These are phyloP conservation scores for Scartelaos histophorus DNA, from an alignment of 2,113 vertebrate genomes.

Conservation along the genomic window DNA sequence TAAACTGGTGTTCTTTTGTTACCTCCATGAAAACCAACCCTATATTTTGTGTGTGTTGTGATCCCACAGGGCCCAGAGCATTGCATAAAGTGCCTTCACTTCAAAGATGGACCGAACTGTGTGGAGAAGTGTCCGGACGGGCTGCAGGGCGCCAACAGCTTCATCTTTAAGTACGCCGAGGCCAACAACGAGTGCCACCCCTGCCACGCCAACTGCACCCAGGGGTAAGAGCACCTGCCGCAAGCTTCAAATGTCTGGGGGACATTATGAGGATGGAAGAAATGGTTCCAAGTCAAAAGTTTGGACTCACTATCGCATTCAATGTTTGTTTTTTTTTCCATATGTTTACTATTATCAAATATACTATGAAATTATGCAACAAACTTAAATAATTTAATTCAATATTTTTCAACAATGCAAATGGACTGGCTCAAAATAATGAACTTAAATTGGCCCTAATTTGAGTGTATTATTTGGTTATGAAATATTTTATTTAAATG, in stretches of 20 bases:
- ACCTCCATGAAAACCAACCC: conserved; percentile 1
- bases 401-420: too few relatives aligned
- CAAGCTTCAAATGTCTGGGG: neutral
- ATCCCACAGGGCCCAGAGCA: conserved; percentile 88
- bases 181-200: conserved; percentile 93
- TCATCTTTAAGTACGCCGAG: conserved; percentile 97
- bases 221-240: conserved; percentile 76
- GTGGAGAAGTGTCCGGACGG: conserved; percentile 98
- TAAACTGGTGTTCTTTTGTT: neutral
- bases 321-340: too few relatives aligned
- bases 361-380: too few relatives aligned
- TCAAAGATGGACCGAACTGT: conserved; percentile 97
- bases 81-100: conserved; percentile 94
- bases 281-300: too few relatives aligned
- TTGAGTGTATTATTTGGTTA: too few relatives aligned
- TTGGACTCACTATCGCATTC: too few relatives aligned
- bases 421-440: too few relatives aligned
- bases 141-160: conserved; percentile 93
- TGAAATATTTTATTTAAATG: too few relatives aligned
- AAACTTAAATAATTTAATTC: too few relatives aligned
- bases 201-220: conserved; percentile 94
- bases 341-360: too few relatives aligned
- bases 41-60: neutral
- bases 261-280: neutral
- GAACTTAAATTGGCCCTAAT: too few relatives aligned